phyloP scores from a whole-genome alignment of 2,888 invertebrate genomes.

The Spisula subtruncata region DNA sequence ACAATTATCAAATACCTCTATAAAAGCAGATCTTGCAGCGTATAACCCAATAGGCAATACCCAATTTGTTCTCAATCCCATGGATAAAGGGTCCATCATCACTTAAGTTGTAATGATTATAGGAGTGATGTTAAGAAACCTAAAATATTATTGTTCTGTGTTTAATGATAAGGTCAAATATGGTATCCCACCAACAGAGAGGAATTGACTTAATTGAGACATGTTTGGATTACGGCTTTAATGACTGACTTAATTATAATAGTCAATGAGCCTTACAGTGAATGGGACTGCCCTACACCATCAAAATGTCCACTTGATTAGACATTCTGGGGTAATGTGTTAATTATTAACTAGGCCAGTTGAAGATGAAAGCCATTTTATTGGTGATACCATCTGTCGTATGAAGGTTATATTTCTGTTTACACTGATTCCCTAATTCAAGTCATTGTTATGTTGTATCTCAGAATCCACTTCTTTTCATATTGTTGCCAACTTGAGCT shows the following conservation, averaged over 20 bases:
- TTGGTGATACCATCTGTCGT: not conserved
- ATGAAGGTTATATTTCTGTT: not conserved
- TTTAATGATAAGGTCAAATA: too few relatives aligned
- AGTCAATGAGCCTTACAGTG: not conserved
- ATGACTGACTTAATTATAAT: not conserved
- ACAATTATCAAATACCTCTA: too few relatives aligned
- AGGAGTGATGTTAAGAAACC: too few relatives aligned
- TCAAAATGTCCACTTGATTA: not conserved
- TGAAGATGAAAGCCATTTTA: not conserved
- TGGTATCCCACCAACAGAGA: too few relatives aligned
- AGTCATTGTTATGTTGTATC: not conserved
- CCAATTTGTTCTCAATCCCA: too few relatives aligned
- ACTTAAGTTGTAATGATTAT: too few relatives aligned
- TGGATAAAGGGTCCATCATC: too few relatives aligned
- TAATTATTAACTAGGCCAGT: not conserved
- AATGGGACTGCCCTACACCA: not conserved
- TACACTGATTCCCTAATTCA: not conserved
- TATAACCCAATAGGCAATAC: too few relatives aligned
- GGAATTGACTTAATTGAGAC: not conserved
- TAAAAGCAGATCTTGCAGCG: too few relatives aligned
- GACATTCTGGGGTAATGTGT: not conserved
- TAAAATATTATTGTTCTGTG: too few relatives aligned
- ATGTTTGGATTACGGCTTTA: not conserved
- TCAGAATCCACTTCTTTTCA: too few relatives aligned
- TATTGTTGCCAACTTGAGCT: too few relatives aligned